Evolutionary conservation across 2,113 vertebrate genomes (phyloP), one percentile per base, ranked within the genome.

Genomic region (Coregonus clupeaformis): DNA sequence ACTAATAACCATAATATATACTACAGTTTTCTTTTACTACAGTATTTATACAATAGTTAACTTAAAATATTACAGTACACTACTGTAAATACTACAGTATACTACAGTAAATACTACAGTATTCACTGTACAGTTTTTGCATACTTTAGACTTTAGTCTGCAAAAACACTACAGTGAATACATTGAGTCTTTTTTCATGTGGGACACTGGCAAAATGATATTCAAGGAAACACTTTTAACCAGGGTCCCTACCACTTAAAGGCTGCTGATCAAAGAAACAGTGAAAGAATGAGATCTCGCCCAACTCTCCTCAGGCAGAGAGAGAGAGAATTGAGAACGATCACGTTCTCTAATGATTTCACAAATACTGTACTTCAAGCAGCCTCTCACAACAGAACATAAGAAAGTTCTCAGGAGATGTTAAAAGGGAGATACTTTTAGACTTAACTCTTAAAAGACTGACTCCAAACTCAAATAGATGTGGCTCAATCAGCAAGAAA

Each of bases 401-500:
- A 42, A 4, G 42, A 75, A 74, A 57, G 1, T 0, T 76, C 62
- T 71, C 42, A 74, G 72, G 27, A 76, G 59, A 73, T 0, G 68
- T 77, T 77, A 42, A 72, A 66, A 71, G 20, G 0, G 2, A 24
- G 24, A 16, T 83, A 79, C 80, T 75, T 84, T 79, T 79, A 80
- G 81, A n/a, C 67, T 75, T 1, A 52, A 52, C 45, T 55, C 68
- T 27, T 70, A 29, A 47, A 47, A 24, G 68, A 42, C 12, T n/a
- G 24, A 14, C 45, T 69, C 24, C 1, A 75, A 22, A 30, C 71
- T 77, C 24, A 78, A 60, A 71, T 27, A 45, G 69, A 57, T 5
- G 47, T 16, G 14, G 30, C n/a, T 74, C 49, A n/a, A 52, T 11
- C 27, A 29, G 24, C 11, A 55, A 74, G 68, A 79, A 69, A 66